A percentile compares a stretch with the other conserved stretches of the same genome.
Conservation (phyloP, 2,113 vertebrate species). For the Ellobius talpinus region DNA sequence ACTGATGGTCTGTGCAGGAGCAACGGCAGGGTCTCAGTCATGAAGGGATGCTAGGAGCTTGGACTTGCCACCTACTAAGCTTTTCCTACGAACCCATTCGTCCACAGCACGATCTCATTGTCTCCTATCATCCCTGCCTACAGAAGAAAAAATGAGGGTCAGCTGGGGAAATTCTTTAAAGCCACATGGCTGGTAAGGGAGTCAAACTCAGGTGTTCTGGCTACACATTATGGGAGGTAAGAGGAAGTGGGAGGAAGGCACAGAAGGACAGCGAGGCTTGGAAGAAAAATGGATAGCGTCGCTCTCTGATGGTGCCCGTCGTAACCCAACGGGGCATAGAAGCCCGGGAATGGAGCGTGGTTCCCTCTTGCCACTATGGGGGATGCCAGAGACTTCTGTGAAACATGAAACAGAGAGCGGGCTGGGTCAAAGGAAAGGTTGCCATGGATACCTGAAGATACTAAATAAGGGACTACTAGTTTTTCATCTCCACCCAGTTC, state of each 20-base stretch:
- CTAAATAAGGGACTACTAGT: background rate
- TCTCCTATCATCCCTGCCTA: background rate
- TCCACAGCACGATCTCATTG: background rate
- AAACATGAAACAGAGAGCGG: background rate
- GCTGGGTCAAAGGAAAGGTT: background rate
- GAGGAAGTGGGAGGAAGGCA: background rate
- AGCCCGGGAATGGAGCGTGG: background rate
- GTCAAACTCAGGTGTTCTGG: background rate
- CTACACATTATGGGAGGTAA: background rate
- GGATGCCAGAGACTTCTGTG: background rate
- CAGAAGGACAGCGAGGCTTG: background rate
- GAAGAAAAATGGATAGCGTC: background rate
- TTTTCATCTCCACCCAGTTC: background rate
- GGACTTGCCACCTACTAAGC: background rate
- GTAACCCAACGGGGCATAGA: background rate
- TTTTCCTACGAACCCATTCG: background rate
- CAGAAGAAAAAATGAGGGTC: background rate
- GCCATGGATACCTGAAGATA: constrained; percentile 10
- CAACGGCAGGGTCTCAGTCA: background rate
- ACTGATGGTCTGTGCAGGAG: background rate
- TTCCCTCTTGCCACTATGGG: background rate
- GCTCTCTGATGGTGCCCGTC: background rate
- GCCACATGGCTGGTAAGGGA: background rate
- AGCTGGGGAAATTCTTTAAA: background rate
- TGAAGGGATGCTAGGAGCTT: background rate